A percentile compares a stretch with the other conserved stretches of the same genome.
These are phyloP conservation scores for Probosciger aterrimus DNA, from an alignment of 2,113 vertebrate genomes.

Conservation along the genomic window DNA sequence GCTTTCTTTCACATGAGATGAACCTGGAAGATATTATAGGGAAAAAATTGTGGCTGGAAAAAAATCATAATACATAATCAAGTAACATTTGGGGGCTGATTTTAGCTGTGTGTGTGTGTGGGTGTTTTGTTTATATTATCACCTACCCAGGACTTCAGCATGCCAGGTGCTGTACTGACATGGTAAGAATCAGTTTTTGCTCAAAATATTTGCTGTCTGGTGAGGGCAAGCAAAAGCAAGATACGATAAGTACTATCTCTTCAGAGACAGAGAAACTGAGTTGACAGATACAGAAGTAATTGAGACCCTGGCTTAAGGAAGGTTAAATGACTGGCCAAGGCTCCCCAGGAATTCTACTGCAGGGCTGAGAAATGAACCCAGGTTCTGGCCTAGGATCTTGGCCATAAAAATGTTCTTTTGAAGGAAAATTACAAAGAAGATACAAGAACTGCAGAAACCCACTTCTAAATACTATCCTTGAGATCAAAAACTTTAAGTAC, in stretches of 20 bases:
- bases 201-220: background rate
- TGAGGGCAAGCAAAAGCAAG: background rate
- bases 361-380: background rate
- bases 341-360: background rate
- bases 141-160: background rate
- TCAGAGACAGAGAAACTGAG: background rate
- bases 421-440: background rate
- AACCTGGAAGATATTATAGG: background rate
- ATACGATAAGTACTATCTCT: background rate
- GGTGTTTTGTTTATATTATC: background rate
- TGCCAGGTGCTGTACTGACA: background rate
- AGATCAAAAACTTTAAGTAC: background rate
- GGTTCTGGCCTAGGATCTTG: background rate
- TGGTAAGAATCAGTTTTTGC: background rate
- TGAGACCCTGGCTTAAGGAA: background rate
- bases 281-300: background rate
- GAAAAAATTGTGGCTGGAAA: background rate
- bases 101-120: background rate
- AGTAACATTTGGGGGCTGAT: background rate
- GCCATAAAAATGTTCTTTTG: background rate
- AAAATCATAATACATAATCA: accelerated
- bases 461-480: background rate
- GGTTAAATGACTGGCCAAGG: background rate
- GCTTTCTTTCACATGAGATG: background rate
- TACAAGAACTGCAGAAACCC: background rate